These are phyloP conservation scores for Heliconius nattereri DNA, from an alignment of 1,140 invertebrate genomes.

Conservation along the genomic window DNA sequence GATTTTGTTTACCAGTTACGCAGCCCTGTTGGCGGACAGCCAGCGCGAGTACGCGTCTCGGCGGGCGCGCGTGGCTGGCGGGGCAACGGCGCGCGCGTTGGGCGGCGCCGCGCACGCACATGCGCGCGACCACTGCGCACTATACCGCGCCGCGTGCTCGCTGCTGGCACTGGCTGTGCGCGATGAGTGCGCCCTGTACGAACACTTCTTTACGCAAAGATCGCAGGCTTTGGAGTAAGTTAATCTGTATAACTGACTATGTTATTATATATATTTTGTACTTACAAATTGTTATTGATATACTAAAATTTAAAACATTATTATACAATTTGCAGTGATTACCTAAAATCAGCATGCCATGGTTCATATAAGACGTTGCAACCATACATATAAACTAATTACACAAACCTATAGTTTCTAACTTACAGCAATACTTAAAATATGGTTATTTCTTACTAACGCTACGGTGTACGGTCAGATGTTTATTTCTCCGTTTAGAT, in stretches of 20 bases:
- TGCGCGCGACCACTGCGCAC: conserved; percentile 92
- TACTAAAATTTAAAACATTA: no score
- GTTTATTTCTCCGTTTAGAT: no score
- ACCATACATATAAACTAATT: no score
- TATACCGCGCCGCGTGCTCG: conserved; percentile 93
- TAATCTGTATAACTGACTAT: not conserved
- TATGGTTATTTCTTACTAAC: no score
- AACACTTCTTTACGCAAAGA: conserved; percentile 91
- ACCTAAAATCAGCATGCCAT: no score
- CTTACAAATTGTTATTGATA: no score
- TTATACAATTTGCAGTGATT: no score
- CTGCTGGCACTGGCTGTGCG: conserved; percentile 95
- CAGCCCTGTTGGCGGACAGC: conserved; percentile 86
- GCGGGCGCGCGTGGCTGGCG: conserved; percentile 87
- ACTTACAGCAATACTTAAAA: no score
- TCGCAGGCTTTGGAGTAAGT: conserved; percentile 86
- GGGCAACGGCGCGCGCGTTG: conserved; percentile 84
- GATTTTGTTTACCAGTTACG: not conserved
- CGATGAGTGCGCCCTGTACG: conserved; percentile 94
- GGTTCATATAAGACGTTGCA: no score
- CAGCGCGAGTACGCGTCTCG: conserved; percentile 89
- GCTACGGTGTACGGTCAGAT: no score
- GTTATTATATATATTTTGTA: no score
- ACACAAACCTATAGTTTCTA: no score
- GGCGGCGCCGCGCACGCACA: conserved; percentile 86